Evolutionary conservation across 2,113 vertebrate genomes (phyloP).

Genomic region (Petaurus breviceps): DNA sequence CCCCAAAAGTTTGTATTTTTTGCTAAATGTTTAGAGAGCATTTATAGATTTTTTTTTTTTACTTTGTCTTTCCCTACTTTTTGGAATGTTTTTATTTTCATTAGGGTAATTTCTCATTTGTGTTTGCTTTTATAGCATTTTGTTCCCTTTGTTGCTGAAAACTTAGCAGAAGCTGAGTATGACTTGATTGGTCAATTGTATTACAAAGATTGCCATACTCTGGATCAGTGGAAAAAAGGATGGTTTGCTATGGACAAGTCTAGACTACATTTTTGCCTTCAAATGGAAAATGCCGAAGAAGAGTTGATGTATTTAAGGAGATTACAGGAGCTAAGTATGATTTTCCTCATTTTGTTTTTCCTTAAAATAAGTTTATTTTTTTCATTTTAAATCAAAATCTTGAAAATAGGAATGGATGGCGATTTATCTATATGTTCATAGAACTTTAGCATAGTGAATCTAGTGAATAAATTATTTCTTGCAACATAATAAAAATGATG

Average conservation of each 20-base stretch:
- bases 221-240: constrained; percentile 93
- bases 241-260: constrained; percentile 95
- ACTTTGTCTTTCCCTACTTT: not conserved
- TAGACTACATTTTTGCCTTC: constrained; percentile 89
- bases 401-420: not conserved
- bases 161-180: constrained; percentile 87
- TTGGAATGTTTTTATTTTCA: constrained; percentile 58
- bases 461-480: not conserved
- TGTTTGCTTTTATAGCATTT: constrained; percentile 90
- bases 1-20: constrained; percentile 29
- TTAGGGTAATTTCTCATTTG: constrained; percentile 66
- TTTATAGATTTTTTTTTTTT: not conserved
- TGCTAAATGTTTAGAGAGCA: constrained; percentile 26
- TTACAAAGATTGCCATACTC: constrained; percentile 95
- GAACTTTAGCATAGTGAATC: not conserved
- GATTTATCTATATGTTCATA: not conserved
- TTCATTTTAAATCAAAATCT: not conserved
- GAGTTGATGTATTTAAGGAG: constrained; percentile 91
- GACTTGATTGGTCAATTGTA: constrained; percentile 92
- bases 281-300: constrained; percentile 83
- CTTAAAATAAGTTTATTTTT: not conserved
- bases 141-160: constrained; percentile 87
- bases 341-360: not conserved
- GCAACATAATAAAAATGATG: not conserved
- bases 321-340: constrained; percentile 96